phyloP scores from a whole-genome alignment of 64 coral and sea anemone genomes.

The Exaiptasia diaphana region DNA sequence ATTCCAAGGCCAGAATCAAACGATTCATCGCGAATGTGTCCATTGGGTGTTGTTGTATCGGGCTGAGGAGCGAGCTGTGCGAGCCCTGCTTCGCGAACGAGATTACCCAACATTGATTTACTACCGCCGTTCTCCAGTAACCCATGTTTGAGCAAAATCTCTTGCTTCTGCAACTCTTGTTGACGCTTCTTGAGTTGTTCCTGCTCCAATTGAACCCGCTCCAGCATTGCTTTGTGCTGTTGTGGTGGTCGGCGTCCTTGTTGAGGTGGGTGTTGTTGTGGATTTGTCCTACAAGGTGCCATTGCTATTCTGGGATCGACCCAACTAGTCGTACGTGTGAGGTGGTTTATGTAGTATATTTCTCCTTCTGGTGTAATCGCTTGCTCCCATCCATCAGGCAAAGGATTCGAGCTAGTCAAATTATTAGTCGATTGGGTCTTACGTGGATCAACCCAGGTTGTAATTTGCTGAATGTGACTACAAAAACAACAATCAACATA shows the following conservation, averaged over 20 bases:
- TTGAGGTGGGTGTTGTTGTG: neutral
- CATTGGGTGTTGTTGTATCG: slow-evolving; percentile 30
- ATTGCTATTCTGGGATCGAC: slow-evolving; percentile 72
- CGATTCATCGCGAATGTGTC: slow-evolving; percentile 87
- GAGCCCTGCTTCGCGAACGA: slow-evolving; percentile 73
- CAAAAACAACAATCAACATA: slow-evolving; percentile 35
- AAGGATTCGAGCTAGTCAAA: slow-evolving; percentile 51
- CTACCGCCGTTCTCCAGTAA: slow-evolving; percentile 72
- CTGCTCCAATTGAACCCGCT: slow-evolving; percentile 82
- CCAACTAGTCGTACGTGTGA: slow-evolving; percentile 92
- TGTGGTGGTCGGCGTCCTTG: neutral
- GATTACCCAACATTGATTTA: slow-evolving; percentile 71
- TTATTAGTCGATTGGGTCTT: slow-evolving; percentile 96
- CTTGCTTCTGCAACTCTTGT: slow-evolving; percentile 81
- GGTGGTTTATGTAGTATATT: slow-evolving; percentile 95
- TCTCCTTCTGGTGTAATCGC: slow-evolving; percentile 91
- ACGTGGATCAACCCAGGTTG: slow-evolving; percentile 92
- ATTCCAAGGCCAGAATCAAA: slow-evolving; percentile 92
- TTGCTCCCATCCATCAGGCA: slow-evolving; percentile 98
- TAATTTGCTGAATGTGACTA: slow-evolving; percentile 91
- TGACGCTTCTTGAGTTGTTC: slow-evolving; percentile 79
- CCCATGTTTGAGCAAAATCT: slow-evolving; percentile 89
- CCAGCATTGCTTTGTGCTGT: slow-evolving; percentile 55
- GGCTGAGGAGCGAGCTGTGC: slow-evolving; percentile 38
- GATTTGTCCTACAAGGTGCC: slow-evolving; percentile 20